phyloP scores from a whole-genome alignment of 2,888 invertebrate genomes.

The Aphidoletes aphidimyza region DNA sequence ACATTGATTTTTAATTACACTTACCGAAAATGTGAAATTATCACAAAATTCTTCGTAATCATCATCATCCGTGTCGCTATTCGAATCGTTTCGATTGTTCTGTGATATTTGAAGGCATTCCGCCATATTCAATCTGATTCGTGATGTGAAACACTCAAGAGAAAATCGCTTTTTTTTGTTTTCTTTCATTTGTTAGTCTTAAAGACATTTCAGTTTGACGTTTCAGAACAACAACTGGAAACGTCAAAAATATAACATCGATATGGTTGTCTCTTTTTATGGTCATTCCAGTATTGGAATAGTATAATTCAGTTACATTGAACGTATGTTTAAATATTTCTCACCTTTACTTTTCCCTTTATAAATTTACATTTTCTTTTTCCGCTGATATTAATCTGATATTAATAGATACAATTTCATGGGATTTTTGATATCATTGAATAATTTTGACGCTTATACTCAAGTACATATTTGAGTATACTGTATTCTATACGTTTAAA shows the following conservation, averaged over 20 bases:
- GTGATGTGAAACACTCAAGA: not conserved
- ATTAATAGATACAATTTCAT: no score
- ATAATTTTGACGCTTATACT: no score
- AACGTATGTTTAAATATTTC: not conserved
- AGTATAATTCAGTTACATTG: not conserved
- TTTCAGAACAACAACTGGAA: constrained; percentile 20
- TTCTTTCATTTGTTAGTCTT: not conserved
- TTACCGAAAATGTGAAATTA: constrained; percentile 60
- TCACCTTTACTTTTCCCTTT: no score
- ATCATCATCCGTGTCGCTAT: constrained; percentile 43
- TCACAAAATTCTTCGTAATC: constrained; percentile 60
- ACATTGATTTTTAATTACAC: not conserved
- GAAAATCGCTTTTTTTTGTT: not conserved
- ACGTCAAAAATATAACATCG: not conserved
- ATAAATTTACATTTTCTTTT: no score
- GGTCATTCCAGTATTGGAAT: not conserved
- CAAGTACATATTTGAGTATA: no score
- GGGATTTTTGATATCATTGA: no score
- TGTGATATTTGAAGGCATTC: constrained; percentile 25
- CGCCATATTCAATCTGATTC: not conserved
- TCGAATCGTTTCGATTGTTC: constrained; percentile 15
- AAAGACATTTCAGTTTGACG: not conserved
- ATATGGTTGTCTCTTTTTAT: not conserved
- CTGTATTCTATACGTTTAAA: no score
- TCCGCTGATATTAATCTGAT: no score